Evolutionary conservation across 2,888 invertebrate genomes (phyloP), one percentile per base, ranked within the genome.

Genomic region (Bellardia pandia): DNA sequence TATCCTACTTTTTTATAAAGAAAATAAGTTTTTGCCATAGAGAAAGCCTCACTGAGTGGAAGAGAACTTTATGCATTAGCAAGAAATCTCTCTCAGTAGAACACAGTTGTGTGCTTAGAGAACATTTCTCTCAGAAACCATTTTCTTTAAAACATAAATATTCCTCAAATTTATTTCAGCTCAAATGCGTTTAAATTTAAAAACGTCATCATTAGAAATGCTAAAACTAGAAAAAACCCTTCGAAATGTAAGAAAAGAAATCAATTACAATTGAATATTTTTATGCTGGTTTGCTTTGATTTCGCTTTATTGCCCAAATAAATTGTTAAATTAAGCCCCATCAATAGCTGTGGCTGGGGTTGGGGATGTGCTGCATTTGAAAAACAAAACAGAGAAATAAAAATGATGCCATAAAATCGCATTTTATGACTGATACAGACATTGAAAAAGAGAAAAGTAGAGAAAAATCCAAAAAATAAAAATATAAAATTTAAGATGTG

Each of bases 351-450:
- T 75, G 51, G n/a, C 81, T 74, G 86, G 62, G 78, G 68, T 23
- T 69, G n/a, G 64, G 42, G 14, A n/a, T 23, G 23, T 74, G 58
- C 23, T 71, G 51, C 56, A 76, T 45, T 72, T 60, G 45, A 64
- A 40, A 45, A 45, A 16, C 4, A 23, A 58, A 56, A 68, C 16
- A 76, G n/a, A 66, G 11, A 71, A 64, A 76, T 58, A 66, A 76
- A 23, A 76, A 79, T 79, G 71, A 66, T 77, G 62, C 56, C 62
- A 84, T 86, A 77, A 86, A 84, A 86, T 74, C 62, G 42, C 30
- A 84, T 84, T 86, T 86, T 86, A 84, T 86, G 84, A 76, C 79
- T 66, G 66, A 6, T 23, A 71, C 60, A 83, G 64, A 33, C 30
- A 78, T 64, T 77, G 33, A 53, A 62, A 37, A 37, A 16, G 23